Conservation (phyloP, 2,888 invertebrate species). For the Eilema griseolum region DNA sequence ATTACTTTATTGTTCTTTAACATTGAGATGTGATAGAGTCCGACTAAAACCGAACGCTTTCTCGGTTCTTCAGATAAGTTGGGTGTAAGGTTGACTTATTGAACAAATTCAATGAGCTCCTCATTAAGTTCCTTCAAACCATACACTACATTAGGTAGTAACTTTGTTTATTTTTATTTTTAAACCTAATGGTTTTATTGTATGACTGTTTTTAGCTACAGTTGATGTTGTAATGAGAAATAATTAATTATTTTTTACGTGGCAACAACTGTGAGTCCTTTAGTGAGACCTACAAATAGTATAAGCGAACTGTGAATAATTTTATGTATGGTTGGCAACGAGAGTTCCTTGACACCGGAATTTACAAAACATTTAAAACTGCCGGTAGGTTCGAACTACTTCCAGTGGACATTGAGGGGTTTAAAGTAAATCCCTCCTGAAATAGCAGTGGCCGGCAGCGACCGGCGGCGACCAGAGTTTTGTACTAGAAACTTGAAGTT, state of each 20-base stretch:
- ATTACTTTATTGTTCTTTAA: not conserved
- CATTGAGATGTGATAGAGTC: not conserved
- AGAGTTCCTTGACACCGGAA: not conserved
- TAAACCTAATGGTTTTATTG: not conserved
- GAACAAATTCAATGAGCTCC: too few relatives aligned
- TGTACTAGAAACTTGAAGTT: too few relatives aligned
- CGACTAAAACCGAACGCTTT: too few relatives aligned
- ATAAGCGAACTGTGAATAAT: slow-evolving; percentile 17
- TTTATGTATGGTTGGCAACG: not conserved
- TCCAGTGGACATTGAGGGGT: too few relatives aligned
- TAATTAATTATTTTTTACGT: not conserved
- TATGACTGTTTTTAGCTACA: not conserved
- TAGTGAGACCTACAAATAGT: slow-evolving; percentile 1
- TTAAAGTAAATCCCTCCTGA: too few relatives aligned
- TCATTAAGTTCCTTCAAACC: too few relatives aligned
- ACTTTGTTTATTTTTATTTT: not conserved
- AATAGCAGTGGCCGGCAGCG: too few relatives aligned
- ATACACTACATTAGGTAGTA: too few relatives aligned
- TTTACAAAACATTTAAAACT: not conserved
- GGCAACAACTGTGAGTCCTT: not conserved
- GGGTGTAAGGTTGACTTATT: too few relatives aligned
- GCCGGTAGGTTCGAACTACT: not conserved
- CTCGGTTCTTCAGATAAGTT: too few relatives aligned
- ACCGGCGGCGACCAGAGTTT: too few relatives aligned
- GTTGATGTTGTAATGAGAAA: not conserved